phyloP scores from a whole-genome alignment of 2,888 invertebrate species.

The Erebia palarica region DNA sequence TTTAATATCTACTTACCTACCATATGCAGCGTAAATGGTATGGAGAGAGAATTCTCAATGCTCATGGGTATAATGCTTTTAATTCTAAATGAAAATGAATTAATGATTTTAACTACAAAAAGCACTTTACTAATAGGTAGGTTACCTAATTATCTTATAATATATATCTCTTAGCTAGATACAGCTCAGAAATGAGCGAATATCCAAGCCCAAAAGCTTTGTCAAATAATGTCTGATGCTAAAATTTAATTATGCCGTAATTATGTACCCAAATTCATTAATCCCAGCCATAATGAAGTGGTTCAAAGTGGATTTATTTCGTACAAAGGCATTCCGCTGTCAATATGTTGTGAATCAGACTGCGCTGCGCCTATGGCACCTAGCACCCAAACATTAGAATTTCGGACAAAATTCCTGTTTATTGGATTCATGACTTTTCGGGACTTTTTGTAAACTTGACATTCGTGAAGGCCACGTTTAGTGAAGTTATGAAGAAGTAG shows the following conservation, averaged over 20 bases:
- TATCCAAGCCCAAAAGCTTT: slow-evolving; percentile 13
- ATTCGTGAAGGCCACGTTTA: background rate
- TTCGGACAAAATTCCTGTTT: background rate
- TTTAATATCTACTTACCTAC: no score
- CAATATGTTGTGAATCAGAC: slow-evolving; percentile 63
- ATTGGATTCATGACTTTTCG: background rate
- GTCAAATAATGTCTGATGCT: slow-evolving; percentile 33
- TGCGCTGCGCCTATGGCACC: slow-evolving; percentile 30
- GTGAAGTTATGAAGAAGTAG: background rate
- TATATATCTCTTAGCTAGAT: background rate
- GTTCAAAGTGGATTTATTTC: slow-evolving; percentile 57
- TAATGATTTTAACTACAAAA: no score
- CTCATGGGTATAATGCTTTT: no score
- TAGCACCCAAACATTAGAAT: background rate
- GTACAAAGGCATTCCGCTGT: slow-evolving; percentile 68
- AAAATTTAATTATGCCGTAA: slow-evolving; percentile 47
- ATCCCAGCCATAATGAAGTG: slow-evolving; percentile 60
- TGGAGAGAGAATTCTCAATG: no score
- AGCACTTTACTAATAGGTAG: no score
- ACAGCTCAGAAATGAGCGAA: background rate
- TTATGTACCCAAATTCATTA: slow-evolving; percentile 49
- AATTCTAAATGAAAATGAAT: no score
- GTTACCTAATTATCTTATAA: no score
- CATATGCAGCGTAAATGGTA: no score
- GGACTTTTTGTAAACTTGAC: background rate